Conservation (phyloP, 2,888 invertebrate genomes). For the Candidula unifasciata region DNA sequence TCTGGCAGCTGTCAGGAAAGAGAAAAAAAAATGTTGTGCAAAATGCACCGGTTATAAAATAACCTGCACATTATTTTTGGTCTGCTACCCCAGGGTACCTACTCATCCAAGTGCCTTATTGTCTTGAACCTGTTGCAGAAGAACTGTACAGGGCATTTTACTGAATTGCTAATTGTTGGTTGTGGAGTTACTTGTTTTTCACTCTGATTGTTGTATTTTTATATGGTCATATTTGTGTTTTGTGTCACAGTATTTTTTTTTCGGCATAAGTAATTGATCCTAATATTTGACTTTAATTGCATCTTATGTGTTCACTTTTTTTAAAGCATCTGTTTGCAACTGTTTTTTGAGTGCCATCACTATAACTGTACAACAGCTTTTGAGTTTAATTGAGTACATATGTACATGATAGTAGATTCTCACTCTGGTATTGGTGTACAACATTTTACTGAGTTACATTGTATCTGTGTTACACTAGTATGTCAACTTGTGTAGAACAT, state of each 20-base stretch:
- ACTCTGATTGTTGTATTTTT: slow-evolving; percentile 19
- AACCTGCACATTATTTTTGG: not conserved
- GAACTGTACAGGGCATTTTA: not conserved
- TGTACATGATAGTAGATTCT: too few relatives aligned
- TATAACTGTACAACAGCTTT: not conserved
- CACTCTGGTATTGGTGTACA: too few relatives aligned
- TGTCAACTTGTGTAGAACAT: too few relatives aligned
- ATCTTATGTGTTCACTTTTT: not conserved
- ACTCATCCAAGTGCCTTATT: slow-evolving; percentile 26
- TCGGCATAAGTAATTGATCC: too few relatives aligned
- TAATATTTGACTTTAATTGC: not conserved
- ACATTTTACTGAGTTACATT: too few relatives aligned
- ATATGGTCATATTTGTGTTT: not conserved
- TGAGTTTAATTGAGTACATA: too few relatives aligned
- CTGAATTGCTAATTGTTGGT: slow-evolving; percentile 6
- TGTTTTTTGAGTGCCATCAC: not conserved
- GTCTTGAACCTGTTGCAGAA: slow-evolving; percentile 7
- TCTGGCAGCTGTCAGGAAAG: too few relatives aligned
- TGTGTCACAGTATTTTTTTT: not conserved
- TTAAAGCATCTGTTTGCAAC: not conserved
- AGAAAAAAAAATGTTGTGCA: too few relatives aligned
- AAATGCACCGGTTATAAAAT: not conserved
- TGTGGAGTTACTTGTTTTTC: slow-evolving; percentile 15
- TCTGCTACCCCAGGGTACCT: not conserved
- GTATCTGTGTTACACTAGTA: too few relatives aligned